These are phyloP conservation scores for Exocentrus adspersus DNA, from an alignment of 2,888 invertebrate species.

Conservation along the genomic window DNA sequence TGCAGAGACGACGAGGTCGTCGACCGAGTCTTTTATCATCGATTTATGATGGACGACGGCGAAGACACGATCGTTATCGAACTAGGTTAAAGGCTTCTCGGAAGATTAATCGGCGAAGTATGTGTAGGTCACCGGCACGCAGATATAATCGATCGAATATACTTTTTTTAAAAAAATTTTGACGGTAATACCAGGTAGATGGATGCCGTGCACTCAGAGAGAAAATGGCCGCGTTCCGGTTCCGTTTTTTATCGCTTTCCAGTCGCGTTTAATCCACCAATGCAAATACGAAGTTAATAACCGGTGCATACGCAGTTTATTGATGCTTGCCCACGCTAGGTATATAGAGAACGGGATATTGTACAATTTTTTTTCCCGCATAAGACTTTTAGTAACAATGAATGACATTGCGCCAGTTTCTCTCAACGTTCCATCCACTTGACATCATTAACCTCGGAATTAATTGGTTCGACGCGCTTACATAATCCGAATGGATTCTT, in stretches of 20 bases:
- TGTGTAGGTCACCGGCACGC: neutral
- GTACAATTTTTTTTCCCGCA: too few species aligned
- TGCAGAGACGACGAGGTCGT: too few species aligned
- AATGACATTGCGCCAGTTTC: neutral
- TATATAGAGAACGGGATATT: too few species aligned
- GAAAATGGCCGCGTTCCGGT: too few species aligned
- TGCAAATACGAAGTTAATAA: neutral
- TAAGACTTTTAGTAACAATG: neutral
- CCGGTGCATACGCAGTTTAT: neutral
- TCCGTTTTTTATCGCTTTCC: neutral
- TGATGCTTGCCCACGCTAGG: too few species aligned
- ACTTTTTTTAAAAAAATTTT: too few species aligned
- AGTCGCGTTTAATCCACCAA: neutral
- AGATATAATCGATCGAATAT: too few species aligned
- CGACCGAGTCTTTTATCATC: too few species aligned
- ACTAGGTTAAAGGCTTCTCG: slow-evolving; percentile 23
- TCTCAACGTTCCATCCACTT: neutral
- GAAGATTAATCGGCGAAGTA: slow-evolving; percentile 18
- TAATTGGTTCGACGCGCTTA: neutral
- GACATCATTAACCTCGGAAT: neutral
- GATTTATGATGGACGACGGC: too few species aligned
- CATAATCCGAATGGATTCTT: neutral
- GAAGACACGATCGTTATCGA: slow-evolving; percentile 15
- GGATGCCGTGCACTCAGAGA: too few species aligned
- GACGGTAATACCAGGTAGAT: too few species aligned